Evolutionary conservation across 2,888 invertebrate species (phyloP).

Genomic region (Arrhopalites spinosus): DNA sequence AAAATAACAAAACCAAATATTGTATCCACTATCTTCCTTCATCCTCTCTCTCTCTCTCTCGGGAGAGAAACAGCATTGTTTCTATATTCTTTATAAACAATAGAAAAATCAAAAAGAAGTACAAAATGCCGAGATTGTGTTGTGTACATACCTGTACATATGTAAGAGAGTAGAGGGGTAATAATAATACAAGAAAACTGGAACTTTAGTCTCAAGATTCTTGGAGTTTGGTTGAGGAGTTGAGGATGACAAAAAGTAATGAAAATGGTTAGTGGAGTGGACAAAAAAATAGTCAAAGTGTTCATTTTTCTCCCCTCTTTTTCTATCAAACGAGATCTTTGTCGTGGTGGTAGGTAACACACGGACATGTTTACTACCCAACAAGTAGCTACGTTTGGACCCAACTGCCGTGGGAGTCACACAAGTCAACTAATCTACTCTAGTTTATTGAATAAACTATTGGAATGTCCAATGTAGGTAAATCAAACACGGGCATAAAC

Average conservation of each 20-base stretch:
- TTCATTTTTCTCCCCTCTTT: constrained; percentile 20
- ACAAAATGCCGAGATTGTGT: not conserved
- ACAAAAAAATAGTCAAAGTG: constrained; percentile 7
- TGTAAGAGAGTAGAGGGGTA: not conserved
- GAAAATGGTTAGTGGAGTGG: not conserved
- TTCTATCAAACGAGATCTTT: not conserved
- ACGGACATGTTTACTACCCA: not conserved
- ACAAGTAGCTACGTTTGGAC: not conserved
- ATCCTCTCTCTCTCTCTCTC: not conserved
- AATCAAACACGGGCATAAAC: not conserved
- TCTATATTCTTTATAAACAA: not conserved
- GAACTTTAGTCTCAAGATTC: not conserved
- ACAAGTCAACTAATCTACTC: constrained; percentile 6
- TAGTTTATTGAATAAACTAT: constrained; percentile 22
- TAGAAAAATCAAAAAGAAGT: not conserved
- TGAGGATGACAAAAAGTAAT: not conserved
- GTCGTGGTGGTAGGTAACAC: constrained; percentile 21
- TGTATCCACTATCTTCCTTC: too few species aligned
- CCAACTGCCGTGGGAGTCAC: constrained; percentile 5
- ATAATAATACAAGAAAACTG: not conserved
- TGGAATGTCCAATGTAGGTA: not conserved
- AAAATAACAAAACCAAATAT: too few species aligned
- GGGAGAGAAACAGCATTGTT: not conserved
- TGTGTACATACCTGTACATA: not conserved
- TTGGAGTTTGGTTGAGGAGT: not conserved